Base-by-base conservation (phyloP, 2,113 vertebrate species). In the Brachypodius melanocephalos region DNA sequence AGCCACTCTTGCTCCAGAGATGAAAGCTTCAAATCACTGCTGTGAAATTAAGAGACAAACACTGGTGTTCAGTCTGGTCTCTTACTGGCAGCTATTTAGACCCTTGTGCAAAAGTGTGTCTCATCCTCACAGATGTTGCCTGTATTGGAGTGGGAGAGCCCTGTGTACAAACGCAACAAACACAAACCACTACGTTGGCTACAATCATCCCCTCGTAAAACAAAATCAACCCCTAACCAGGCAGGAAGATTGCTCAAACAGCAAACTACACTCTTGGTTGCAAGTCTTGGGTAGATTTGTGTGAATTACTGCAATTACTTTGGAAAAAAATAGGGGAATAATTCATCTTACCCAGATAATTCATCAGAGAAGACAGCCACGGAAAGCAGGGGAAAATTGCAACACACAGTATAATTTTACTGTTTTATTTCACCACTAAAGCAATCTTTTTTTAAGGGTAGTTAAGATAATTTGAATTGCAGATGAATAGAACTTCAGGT, bases 391-490 rank as follows among this genome's bases (percentile, higher is more conserved):
- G 15, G 34, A 5, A 76, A 55, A 83, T 14, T 69, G n/a, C 17
- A 63, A 43, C 2, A 25, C 14, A 57, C 43, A 52, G n/a, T 16
- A 21, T 21, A 59, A 42, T 76, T 79, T 72, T 46, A 19, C 0
- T 5, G 48, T 17, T 85, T 67, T 58, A n/a, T 88, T 90, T 57
- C 62, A 58, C 13, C 14, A 85, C 14, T 31, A 68, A 75, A 76
- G 12, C 1, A 3, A 52, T 61, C 2, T 38, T 38, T 58, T 36
- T 43, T 31, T 32, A 34, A 62, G 28, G 42, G 17, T 31, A 71
- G 38, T 24, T 52, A 85, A 38, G 20, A 51, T 46, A 52, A 67
- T 68, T 79, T 89, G 31, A 96, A 92, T 94, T 83, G 11, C 43
- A 91, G 40, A 80, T 74, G 31, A 63, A 38, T 9, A 90, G n/a